phyloP scores from a whole-genome alignment of 1,140 invertebrate genomes.

The Pseudomyrmex concolor region DNA sequence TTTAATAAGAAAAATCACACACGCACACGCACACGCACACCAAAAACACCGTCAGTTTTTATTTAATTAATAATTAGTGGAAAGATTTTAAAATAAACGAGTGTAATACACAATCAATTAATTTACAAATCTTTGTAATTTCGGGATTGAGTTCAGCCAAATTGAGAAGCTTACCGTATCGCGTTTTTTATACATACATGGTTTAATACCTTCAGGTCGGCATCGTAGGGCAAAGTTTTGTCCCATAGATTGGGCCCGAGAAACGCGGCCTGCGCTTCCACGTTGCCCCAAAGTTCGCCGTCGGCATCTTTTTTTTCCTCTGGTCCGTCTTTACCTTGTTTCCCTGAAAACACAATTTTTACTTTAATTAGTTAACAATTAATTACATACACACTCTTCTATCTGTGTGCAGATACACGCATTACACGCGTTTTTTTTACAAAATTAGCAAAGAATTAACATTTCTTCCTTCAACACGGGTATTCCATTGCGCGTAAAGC shows the following conservation, averaged over 20 bases:
- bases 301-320: conserved; percentile 94
- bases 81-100: background rate
- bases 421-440: too few species aligned
- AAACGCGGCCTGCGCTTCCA: conserved; percentile 96
- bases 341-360: conserved; percentile 76
- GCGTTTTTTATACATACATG: conserved; percentile 85
- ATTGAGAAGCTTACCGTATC: conserved; percentile 81
- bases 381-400: background rate
- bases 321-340: conserved; percentile 85
- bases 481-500: background rate
- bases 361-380: background rate
- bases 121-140: background rate
- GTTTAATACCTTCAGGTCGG: conserved; percentile 96
- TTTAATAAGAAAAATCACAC: background rate
- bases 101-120: conserved; percentile 25
- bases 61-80: conserved; percentile 9
- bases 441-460: background rate
- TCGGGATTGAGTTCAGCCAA: conserved; percentile 55
- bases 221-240: conserved; percentile 94
- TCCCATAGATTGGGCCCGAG: conserved; percentile 97
- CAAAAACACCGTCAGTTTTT: background rate
- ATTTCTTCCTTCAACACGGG: too few species aligned
- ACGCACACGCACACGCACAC: background rate
- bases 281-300: conserved; percentile 92
- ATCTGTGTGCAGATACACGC: background rate